Base-by-base conservation (phyloP, 1,140 invertebrate species). In the Brachionus koreanus region DNA sequence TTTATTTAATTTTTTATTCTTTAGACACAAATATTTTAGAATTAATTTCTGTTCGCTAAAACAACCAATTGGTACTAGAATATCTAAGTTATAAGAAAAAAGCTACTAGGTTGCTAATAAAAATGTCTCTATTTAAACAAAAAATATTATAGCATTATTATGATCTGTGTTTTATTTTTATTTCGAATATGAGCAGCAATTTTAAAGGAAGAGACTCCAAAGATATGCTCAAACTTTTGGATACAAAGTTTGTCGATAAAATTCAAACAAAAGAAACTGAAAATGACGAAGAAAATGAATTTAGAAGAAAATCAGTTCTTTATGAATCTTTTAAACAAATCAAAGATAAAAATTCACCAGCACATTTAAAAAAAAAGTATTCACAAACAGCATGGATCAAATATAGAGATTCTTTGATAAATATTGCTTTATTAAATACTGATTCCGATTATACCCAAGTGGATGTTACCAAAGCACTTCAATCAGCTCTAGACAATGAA, bases 281-380 rank as follows among this genome's bases (percentile, higher is more conserved):
- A 39, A 16, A 67, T 9, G 65, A 67, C 10, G 65, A 67, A 67
- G 10, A 67, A 63, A 63, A 12, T 63, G 57, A 63, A 23, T 63
- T 23, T 12, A 29, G 23, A 12, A 63, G 57, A 63, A 63, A 63
- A 25, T 63, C 57, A 25, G 7, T 25, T 25, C 57, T 63, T 12
- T 63, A 12, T 63, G 57, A 63, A 63, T 63, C 57, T 23, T 63
- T 63, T 63, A 33, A 63, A 23, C 57, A 33, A 63, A 63, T 63
- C 6, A 16, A 63, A 63, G 19, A 23, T 16, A 63, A 3, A 6
- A 63, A 63, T n/a, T 33, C 19, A 10, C 57, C 57, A 33, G 25
- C 57, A 7, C 57, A 63, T 63, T 12, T 63, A 3, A 63, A 63
- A 63, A 63, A 63, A 63, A 63, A 2, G 25, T 25, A 33, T 10